phyloP scores from a whole-genome alignment of 2,797 vertebrate genomes.

The Acanthornis magna region DNA sequence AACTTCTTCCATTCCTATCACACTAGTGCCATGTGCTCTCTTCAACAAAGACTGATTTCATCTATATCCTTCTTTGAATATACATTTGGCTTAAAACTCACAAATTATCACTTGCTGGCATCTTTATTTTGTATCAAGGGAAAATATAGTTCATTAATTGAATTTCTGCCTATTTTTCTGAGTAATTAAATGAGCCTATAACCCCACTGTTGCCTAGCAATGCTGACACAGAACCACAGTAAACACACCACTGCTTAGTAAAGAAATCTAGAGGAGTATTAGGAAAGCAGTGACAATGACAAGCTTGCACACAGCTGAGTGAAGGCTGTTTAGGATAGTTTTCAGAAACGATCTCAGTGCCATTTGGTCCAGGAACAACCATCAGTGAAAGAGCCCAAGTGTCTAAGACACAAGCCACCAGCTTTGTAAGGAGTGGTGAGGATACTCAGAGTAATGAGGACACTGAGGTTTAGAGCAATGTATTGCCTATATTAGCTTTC shows the following conservation, averaged over 20 bases:
- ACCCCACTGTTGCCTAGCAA: slow-evolving; percentile 27
- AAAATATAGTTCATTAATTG: neutral
- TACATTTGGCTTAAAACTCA: neutral
- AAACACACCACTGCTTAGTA: neutral
- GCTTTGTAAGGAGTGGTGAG: neutral
- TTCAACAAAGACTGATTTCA: neutral
- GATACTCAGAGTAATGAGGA: neutral
- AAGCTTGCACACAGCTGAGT: neutral
- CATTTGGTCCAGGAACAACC: neutral
- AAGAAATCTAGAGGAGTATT: neutral
- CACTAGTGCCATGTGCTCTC: neutral
- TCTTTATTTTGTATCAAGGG: neutral
- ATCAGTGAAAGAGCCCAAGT: neutral
- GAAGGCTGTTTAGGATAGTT: neutral
- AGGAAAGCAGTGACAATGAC: neutral
- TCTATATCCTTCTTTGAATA: neutral
- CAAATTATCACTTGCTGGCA: neutral
- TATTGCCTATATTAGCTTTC: neutral
- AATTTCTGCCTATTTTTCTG: neutral
- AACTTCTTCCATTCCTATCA: neutral
- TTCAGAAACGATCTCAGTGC: neutral
- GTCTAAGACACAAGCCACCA: neutral
- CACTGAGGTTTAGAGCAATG: neutral
- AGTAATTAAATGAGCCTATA: neutral
- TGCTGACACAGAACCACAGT: neutral